Evolutionary conservation across 2,797 vertebrate genomes (phyloP).

Genomic region (Pseudomugil tenellus): DNA sequence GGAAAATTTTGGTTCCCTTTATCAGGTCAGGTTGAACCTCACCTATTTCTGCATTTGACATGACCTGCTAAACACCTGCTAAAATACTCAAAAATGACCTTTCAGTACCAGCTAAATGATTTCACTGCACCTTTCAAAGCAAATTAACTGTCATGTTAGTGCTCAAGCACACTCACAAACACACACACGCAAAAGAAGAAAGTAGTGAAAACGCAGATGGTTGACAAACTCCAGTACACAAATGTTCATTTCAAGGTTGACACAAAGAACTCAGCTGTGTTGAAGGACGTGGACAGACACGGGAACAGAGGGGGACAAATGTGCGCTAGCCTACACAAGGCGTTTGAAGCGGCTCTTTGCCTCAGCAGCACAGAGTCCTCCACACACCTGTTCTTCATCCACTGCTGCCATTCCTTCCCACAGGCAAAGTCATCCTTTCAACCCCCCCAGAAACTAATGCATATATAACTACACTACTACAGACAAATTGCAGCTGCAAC

Average conservation of each 20-base stretch:
- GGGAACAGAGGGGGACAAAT: slow-evolving; percentile 20
- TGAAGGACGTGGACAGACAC: slow-evolving; percentile 57
- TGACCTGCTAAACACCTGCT: slow-evolving; percentile 4
- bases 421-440: slow-evolving; percentile 84
- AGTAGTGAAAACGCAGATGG: slow-evolving; percentile 39
- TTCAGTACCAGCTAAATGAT: slow-evolving; percentile 1
- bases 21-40: background rate
- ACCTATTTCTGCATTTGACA: background rate
- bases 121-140: slow-evolving; percentile 4
- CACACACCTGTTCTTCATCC: slow-evolving; percentile 77
- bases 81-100: background rate
- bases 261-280: slow-evolving; percentile 39
- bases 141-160: background rate
- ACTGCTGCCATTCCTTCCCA: slow-evolving; percentile 78
- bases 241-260: slow-evolving; percentile 64
- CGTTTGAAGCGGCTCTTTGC: slow-evolving; percentile 64
- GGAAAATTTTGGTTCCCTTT: too few relatives aligned
- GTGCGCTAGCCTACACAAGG: slow-evolving; percentile 15
- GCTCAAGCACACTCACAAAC: background rate
- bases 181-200: slow-evolving; percentile 9
- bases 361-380: slow-evolving; percentile 50
- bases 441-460: slow-evolving; percentile 76
- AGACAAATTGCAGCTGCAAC: slow-evolving; percentile 66
- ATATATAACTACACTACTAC: slow-evolving; percentile 74
- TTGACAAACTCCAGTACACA: slow-evolving; percentile 53